A percentile compares a stretch with the other conserved stretches of the same genome.
phyloP scores from a whole-genome alignment of 2,888 invertebrate genomes.

The Siphonodentalium dalli region DNA sequence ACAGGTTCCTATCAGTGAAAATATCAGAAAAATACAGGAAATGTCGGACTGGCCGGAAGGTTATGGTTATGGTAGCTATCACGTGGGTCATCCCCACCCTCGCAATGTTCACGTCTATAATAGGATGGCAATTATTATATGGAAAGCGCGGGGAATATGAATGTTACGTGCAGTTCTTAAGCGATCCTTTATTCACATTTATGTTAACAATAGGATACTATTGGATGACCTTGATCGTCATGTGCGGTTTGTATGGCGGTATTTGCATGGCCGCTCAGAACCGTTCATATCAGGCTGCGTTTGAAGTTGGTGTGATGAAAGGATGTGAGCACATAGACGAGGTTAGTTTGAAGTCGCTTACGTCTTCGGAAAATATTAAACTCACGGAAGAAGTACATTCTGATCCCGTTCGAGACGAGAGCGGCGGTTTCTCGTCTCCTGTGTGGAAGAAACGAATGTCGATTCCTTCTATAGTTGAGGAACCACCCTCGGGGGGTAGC shows the following conservation, averaged over 20 bases:
- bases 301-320: conserved; percentile 42
- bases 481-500: no score
- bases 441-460: conserved; percentile 43
- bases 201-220: conserved; percentile 96
- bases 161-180: conserved; percentile 96
- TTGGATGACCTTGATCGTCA: conserved; percentile 94
- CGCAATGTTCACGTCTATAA: conserved; percentile 96
- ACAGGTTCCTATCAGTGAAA: conserved; percentile 97
- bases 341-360: conserved; percentile 53
- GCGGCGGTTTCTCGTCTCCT: conserved; percentile 39
- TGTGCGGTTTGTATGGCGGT: conserved; percentile 94
- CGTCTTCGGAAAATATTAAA: conserved; percentile 47
- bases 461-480: no score
- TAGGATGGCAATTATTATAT: conserved; percentile 98
- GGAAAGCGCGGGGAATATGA: conserved; percentile 86
- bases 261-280: conserved; percentile 97
- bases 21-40: conserved; percentile 96
- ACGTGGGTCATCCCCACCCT: conserved; percentile 97
- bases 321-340: conserved; percentile 60
- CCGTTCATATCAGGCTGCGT: conserved; percentile 93
- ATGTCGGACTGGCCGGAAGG: conserved; percentile 93
- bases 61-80: conserved; percentile 93
- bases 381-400: conserved; percentile 32
- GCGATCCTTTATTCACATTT: conserved; percentile 96
- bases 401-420: conserved; percentile 16